These are phyloP conservation scores for Alligator mississippiensis DNA, from an alignment of 2,113 vertebrate genomes.

Conservation along the genomic window DNA sequence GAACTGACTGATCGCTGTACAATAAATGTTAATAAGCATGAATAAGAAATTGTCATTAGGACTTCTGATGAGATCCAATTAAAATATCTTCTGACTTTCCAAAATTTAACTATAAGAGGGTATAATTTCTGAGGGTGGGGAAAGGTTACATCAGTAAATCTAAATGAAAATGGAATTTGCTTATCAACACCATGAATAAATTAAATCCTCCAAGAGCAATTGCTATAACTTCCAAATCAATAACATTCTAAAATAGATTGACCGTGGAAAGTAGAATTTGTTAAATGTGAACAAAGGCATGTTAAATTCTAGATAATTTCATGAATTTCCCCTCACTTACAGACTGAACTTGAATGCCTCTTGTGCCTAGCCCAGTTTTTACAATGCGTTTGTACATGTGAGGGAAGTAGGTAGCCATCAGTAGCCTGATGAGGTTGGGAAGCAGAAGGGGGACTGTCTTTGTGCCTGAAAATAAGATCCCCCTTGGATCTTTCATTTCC, in stretches of 20 bases:
- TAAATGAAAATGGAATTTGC: background rate
- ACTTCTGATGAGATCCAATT: background rate
- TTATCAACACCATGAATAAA: background rate
- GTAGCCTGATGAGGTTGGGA: background rate
- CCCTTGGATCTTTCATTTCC: background rate
- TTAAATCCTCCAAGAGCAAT: background rate
- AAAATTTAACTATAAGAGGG: background rate
- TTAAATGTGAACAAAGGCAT: background rate
- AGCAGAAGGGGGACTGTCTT: background rate
- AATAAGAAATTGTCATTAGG: conserved; percentile 3
- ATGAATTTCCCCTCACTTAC: background rate
- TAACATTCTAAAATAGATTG: background rate
- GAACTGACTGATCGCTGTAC: background rate
- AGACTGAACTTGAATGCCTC: background rate
- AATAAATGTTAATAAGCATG: conserved; percentile 35
- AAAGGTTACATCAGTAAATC: background rate
- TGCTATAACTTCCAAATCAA: background rate
- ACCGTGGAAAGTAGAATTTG: background rate
- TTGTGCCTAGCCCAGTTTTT: background rate
- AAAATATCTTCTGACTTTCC: background rate
- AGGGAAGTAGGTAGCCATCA: background rate
- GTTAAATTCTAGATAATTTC: background rate
- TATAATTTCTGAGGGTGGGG: background rate
- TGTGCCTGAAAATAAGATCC: background rate
- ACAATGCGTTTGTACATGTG: background rate